Evolutionary conservation across 2,797 vertebrate genomes (phyloP).

Genomic region (Bradypus variegatus): DNA sequence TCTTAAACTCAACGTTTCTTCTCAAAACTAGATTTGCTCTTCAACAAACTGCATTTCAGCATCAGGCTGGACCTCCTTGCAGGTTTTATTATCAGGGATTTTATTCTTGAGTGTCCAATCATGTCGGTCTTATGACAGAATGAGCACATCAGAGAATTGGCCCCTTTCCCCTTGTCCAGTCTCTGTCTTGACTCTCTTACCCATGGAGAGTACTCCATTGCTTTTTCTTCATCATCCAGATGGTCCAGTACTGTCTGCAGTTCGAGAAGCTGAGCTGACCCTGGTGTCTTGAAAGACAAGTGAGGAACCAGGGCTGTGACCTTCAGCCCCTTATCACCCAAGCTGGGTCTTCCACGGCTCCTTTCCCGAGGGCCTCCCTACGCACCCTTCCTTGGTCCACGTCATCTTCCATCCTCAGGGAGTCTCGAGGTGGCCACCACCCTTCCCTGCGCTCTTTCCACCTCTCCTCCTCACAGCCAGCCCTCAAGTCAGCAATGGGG

Average conservation of each 20-base stretch:
- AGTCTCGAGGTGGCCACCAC: rapidly evolving
- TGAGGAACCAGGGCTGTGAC: background rate
- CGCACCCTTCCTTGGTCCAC: rapidly evolving
- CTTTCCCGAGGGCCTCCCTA: background rate
- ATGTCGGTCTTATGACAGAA: rapidly evolving
- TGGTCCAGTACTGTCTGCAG: background rate
- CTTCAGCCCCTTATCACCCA: rapidly evolving
- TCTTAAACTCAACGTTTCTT: background rate
- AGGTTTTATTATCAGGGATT: background rate
- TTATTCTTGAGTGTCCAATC: no score
- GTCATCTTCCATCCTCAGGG: background rate
- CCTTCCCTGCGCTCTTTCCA: rapidly evolving
- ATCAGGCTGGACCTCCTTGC: rapidly evolving
- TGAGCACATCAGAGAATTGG: background rate
- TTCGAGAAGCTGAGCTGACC: background rate
- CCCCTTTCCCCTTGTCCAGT: rapidly evolving
- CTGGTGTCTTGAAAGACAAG: background rate
- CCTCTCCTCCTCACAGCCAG: background rate
- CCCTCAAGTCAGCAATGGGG: rapidly evolving
- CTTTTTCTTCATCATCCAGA: no score
- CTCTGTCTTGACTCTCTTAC: rapidly evolving
- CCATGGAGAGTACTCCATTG: background rate
- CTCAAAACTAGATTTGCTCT: rapidly evolving
- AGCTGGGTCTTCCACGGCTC: background rate
- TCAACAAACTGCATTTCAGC: background rate